Evolutionary conservation across 2,113 vertebrate species (phyloP).

Genomic region (Panurus biarmicus): DNA sequence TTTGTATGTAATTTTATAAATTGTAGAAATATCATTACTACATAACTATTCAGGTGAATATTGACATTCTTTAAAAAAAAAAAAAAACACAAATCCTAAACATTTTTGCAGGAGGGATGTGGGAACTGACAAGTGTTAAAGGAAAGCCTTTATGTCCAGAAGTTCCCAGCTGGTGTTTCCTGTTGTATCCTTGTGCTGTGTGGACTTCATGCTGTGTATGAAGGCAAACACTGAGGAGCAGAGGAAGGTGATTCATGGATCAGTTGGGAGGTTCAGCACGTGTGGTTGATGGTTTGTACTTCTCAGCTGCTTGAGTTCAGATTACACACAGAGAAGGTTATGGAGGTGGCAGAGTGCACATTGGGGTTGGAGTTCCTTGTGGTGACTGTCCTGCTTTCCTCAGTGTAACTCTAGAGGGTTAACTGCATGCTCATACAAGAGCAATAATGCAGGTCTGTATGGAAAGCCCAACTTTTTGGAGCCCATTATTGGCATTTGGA

Average conservation of each 20-base stretch:
- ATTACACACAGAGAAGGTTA: neutral
- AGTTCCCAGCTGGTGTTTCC: neutral
- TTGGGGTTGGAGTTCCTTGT: neutral
- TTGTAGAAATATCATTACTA: neutral
- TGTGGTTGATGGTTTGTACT: neutral
- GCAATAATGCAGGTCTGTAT: neutral
- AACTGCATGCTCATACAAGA: accelerated
- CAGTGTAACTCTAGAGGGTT: neutral
- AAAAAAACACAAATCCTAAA: neutral
- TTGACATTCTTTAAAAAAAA: neutral
- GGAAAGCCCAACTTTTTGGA: neutral
- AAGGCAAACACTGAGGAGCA: neutral
- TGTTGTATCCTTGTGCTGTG: neutral
- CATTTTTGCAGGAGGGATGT: neutral
- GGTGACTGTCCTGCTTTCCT: neutral
- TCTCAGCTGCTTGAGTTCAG: neutral
- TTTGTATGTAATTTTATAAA: neutral
- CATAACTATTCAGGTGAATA: neutral
- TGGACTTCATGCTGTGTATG: neutral
- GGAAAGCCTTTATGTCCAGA: neutral
- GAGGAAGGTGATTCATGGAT: neutral
- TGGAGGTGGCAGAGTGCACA: neutral
- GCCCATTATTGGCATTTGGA: neutral
- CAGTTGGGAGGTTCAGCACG: neutral
- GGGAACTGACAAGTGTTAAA: neutral